A percentile compares a stretch with the other conserved stretches of the same genome.
Conservation (phyloP, 35 echinoderm and acorn worm species). For the Apostichopus parvimensis region DNA sequence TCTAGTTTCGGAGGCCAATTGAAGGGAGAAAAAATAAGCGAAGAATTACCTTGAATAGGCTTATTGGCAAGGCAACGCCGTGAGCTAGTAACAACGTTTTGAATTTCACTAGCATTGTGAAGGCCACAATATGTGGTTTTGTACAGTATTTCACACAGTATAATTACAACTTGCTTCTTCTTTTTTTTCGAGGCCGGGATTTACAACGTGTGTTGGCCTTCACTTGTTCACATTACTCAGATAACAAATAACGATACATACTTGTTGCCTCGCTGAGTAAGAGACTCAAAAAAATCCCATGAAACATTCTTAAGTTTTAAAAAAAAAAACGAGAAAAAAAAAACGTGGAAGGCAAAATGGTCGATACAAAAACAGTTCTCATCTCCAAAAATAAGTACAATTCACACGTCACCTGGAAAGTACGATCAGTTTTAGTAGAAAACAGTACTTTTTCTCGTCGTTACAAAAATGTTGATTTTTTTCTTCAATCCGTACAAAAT, state of each 20-base stretch:
- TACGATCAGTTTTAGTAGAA: conserved; percentile 34
- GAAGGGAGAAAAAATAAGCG: background rate
- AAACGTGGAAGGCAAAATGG: conserved; percentile 43
- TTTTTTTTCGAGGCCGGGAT: background rate
- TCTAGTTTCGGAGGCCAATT: conserved; percentile 11
- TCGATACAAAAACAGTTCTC: conserved; percentile 38
- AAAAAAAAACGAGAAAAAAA: background rate
- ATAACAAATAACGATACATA: background rate
- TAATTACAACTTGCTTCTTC: background rate
- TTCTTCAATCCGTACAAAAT: conserved; percentile 54
- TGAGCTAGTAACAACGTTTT: conserved; percentile 6
- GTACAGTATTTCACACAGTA: background rate
- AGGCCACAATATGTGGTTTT: conserved; percentile 3
- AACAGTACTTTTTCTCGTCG: conserved; percentile 34
- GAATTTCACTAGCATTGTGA: background rate
- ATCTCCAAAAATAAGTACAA: conserved; percentile 61
- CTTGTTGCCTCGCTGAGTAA: background rate
- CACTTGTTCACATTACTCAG: background rate
- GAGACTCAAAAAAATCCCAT: conserved; percentile 33
- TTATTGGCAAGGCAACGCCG: conserved; percentile 46
- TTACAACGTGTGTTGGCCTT: background rate
- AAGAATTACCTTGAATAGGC: conserved; percentile 17
- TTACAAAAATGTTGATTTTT: conserved; percentile 37
- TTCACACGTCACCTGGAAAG: conserved; percentile 29
- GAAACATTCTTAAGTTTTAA: conserved; percentile 58